A percentile compares a stretch with the other conserved stretches of the same genome.
Conservation (phyloP, 2,888 invertebrate genomes). For the Steinernema hermaphroditum region DNA sequence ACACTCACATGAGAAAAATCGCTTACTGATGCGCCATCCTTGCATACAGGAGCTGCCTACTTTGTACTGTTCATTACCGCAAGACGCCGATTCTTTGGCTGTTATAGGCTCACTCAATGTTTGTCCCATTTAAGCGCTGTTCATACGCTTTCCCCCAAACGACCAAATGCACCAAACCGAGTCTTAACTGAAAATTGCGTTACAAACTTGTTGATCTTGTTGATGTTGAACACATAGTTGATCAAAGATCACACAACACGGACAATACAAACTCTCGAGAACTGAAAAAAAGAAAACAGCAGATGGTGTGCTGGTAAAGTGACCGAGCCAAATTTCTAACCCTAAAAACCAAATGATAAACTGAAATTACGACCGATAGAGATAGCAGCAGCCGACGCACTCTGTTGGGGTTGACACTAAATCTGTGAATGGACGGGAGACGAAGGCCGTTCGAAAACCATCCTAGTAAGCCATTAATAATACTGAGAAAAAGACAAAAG, state of each 20-base stretch:
- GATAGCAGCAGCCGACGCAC: too few species aligned
- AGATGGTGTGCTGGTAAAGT: not conserved
- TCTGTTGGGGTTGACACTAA: too few species aligned
- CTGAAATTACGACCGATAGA: too few species aligned
- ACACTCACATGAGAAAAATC: not conserved
- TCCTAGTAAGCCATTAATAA: too few species aligned
- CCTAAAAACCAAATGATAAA: too few species aligned
- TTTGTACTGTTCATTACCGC: constrained; percentile 53
- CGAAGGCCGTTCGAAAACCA: too few species aligned
- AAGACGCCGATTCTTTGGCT: constrained; percentile 69
- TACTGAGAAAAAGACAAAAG: too few species aligned
- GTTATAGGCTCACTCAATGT: constrained; percentile 95
- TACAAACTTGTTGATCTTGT: too few species aligned
- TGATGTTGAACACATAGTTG: not conserved
- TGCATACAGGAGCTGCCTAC: constrained; percentile 99
- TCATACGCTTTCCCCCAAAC: not conserved
- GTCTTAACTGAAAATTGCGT: not conserved
- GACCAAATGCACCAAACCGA: not conserved
- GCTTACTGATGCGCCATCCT: constrained; percentile 88
- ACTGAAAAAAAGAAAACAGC: not conserved
- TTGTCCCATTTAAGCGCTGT: constrained; percentile 80
- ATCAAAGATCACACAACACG: not conserved
- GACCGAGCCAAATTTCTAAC: too few species aligned
- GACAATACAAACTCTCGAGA: not conserved
- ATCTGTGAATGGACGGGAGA: too few species aligned